Percentiles rank a stretch among this genome's conserved stretches.
These are phyloP conservation scores for Bradysia coprophila DNA, from an alignment of 1,140 invertebrate genomes.

Conservation along the genomic window DNA sequence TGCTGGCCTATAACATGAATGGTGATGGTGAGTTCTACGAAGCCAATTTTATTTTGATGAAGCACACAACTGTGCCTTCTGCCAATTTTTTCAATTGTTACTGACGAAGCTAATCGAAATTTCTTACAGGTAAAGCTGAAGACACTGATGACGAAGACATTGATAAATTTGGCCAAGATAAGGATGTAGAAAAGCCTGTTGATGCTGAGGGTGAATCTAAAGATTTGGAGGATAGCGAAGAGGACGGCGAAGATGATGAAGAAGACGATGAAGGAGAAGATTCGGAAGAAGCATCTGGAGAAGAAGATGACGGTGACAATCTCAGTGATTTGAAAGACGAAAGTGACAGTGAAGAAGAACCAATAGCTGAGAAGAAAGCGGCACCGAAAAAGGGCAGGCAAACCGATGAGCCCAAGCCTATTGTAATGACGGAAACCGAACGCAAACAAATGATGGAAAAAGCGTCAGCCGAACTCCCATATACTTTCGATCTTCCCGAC, in stretches of 20 bases:
- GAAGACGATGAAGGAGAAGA: slow-evolving; percentile 15
- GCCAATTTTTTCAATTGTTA: background rate
- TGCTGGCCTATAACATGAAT: background rate
- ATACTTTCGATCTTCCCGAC: slow-evolving; percentile 44
- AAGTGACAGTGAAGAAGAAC: slow-evolving; percentile 11
- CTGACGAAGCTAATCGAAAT: background rate
- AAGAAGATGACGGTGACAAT: slow-evolving; percentile 24
- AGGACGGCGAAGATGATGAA: slow-evolving; percentile 12
- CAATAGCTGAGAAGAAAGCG: slow-evolving; percentile 10
- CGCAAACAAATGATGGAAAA: slow-evolving; percentile 33
- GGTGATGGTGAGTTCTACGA: background rate
- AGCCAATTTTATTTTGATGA: background rate
- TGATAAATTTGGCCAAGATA: too few relatives aligned
- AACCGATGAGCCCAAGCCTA: slow-evolving; percentile 20
- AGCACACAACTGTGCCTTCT: background rate
- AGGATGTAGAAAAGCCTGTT: slow-evolving; percentile 16
- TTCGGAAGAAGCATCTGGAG: slow-evolving; percentile 13
- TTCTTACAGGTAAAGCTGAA: too few relatives aligned
- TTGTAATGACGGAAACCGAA: slow-evolving; percentile 6
- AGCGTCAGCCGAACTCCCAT: slow-evolving; percentile 44
- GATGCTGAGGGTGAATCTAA: slow-evolving; percentile 14
- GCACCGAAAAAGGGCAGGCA: slow-evolving; percentile 14
- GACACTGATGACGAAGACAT: slow-evolving; percentile 30
- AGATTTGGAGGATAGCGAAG: slow-evolving; percentile 10
- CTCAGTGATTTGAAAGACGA: slow-evolving; percentile 27